Conservation (phyloP, 2,797 vertebrate genomes). For the Falco peregrinus region DNA sequence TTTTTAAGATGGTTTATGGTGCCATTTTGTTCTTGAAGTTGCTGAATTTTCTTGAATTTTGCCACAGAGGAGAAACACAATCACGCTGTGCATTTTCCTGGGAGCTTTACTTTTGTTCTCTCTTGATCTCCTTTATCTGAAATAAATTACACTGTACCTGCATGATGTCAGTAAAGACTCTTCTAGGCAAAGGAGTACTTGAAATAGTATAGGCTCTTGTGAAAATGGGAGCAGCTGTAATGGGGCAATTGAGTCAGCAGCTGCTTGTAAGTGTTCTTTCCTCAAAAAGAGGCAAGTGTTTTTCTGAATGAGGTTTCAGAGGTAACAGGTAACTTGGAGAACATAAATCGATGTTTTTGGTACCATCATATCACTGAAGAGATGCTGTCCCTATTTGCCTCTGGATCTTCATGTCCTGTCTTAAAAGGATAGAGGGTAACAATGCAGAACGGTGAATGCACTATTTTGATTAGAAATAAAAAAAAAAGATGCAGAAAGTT, state of each 20-base stretch:
- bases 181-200: background rate
- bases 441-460: fast-evolving
- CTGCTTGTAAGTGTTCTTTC: background rate
- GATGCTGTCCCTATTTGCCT: background rate
- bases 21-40: conserved; percentile 21
- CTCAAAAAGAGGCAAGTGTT: background rate
- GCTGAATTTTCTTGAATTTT: conserved; percentile 8
- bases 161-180: background rate
- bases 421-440: background rate
- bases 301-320: background rate
- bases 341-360: background rate
- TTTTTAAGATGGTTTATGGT: background rate
- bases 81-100: background rate
- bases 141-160: background rate
- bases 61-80: background rate
- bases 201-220: background rate
- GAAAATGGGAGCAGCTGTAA: background rate
- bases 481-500: background rate
- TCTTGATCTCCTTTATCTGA: background rate
- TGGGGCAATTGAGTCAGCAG: background rate
- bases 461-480: background rate
- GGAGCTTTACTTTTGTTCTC: background rate
- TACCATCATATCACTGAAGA: background rate
- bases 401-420: background rate
- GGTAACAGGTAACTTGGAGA: background rate